Evolutionary conservation across 2,888 invertebrate genomes (phyloP), one percentile per base, ranked within the genome.

Genomic region (Platypus cylindrus): DNA sequence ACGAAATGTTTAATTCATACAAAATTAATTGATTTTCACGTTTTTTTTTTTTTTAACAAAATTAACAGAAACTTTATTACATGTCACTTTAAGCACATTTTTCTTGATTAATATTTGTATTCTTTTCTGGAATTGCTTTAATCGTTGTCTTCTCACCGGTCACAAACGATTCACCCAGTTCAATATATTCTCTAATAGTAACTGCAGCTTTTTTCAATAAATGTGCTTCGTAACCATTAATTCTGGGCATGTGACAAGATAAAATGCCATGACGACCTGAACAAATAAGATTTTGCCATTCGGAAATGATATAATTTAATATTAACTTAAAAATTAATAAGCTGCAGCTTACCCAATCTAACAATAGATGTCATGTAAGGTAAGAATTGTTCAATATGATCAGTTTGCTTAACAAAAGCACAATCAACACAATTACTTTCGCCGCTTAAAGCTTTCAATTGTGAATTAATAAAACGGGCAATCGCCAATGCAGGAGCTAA

Each of bases 361-460:
- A 58, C 48, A 4, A 58, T 53, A 0, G 58, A 53, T 2, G 53
- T 51, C 59, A 59, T 58, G 25, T 61, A 62, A 2, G 58, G 56
- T 18, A 60, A 46, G 47, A 58, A 60, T 24, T 50, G 47, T 15
- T 47, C 51, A 17, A 59, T 55, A 32, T 59, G 56, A 2, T 55
- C 56, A 1, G 50, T 49, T 48, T 62, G 62, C 14, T 51, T 44
- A 5, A 62, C 56, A 45, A 53, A 62, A 25, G 58, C 59, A 38
- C 56, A 59, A 34, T 61, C 62, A 3, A 54, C 49, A 27, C 56
- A 50, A 29, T 52, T 50, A 3, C 45, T 45, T 8, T 54, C 48
- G 3, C 59, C 58, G 32, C 42, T 44, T 3, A 59, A 28, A 1
- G 57, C 61, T 40, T 48, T 53, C 15, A 56, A 34, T 24, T 59